phyloP scores from a whole-genome alignment of 2,113 vertebrate species.

The Suricata suricatta region DNA sequence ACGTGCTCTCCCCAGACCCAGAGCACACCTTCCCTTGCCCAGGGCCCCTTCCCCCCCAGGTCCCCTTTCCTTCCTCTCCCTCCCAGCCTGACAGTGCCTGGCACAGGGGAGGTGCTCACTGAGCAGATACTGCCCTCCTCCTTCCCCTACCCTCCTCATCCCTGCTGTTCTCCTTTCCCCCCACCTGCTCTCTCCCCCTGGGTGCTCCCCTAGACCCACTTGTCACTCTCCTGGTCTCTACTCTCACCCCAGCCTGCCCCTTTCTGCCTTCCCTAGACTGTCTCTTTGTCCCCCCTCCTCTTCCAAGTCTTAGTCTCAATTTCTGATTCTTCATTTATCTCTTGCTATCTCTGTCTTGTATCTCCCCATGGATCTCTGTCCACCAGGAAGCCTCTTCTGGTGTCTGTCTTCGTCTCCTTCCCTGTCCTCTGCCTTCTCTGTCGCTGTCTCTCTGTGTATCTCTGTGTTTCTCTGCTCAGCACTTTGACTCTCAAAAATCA shows the following conservation, averaged over 20 bases:
- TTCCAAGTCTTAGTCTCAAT: neutral
- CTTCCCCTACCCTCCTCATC: no score
- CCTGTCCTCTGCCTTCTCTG: constrained; percentile 73
- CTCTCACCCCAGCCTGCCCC: neutral
- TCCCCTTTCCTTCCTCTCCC: neutral
- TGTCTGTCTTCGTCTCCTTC: constrained; percentile 77
- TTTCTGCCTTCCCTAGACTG: neutral
- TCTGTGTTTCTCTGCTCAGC: constrained; percentile 82
- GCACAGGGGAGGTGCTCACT: neutral
- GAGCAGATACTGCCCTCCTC: neutral
- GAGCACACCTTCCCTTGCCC: neutral
- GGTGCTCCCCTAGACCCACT: neutral
- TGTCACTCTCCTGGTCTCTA: neutral
- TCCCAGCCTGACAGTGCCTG: neutral
- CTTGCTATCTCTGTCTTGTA: constrained; percentile 48
- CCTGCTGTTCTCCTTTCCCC: neutral
- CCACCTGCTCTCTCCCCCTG: neutral
- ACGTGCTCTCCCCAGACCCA: neutral
- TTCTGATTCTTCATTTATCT: neutral
- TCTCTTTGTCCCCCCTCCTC: neutral
- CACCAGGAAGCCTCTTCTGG: neutral
- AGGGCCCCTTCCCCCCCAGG: neutral
- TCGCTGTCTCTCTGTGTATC: constrained; percentile 58
- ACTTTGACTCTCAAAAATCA: neutral
- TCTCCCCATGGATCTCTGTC: neutral